Percentiles rank a stretch among this genome's conserved stretches.
Evolutionary conservation across 35 echinoderm and acorn worm species (phyloP).

Genomic region (Ophiothrix spiculata): DNA sequence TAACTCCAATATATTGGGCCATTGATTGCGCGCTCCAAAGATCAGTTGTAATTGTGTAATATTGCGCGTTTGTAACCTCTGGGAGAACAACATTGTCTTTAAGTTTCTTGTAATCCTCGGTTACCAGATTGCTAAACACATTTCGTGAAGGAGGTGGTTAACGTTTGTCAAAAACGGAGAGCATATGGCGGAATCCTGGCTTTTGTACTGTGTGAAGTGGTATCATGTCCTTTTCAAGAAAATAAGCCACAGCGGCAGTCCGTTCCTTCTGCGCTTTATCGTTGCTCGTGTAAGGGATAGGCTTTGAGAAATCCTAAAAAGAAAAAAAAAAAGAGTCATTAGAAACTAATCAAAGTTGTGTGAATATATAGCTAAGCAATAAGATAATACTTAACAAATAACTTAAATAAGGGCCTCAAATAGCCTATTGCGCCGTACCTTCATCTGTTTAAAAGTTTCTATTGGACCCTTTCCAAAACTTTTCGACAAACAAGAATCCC

Average conservation of each 20-base stretch:
- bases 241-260: constrained; percentile 32
- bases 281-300: background rate
- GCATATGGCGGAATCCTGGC: constrained; percentile 33
- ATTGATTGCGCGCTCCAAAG: constrained; percentile 26
- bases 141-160: constrained; percentile 29
- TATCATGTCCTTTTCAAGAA: constrained; percentile 37
- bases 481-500: no score
- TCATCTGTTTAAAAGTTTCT: no score
- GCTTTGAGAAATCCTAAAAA: background rate
- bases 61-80: background rate
- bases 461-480: no score
- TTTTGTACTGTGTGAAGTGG: constrained; percentile 34
- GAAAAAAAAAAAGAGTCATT: no score
- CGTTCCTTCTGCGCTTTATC: background rate
- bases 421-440: no score
- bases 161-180: constrained; percentile 11
- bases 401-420: no score
- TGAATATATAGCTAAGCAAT: background rate
- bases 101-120: constrained; percentile 25
- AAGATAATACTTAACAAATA: no score
- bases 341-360: no score
- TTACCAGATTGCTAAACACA: background rate
- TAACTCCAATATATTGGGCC: constrained; percentile 25
- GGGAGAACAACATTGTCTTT: background rate
- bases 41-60: constrained; percentile 24